A percentile compares a stretch with the other conserved stretches of the same genome.
Evolutionary conservation across 2,888 invertebrate genomes (phyloP).

Genomic region (Hetaerina titia): DNA sequence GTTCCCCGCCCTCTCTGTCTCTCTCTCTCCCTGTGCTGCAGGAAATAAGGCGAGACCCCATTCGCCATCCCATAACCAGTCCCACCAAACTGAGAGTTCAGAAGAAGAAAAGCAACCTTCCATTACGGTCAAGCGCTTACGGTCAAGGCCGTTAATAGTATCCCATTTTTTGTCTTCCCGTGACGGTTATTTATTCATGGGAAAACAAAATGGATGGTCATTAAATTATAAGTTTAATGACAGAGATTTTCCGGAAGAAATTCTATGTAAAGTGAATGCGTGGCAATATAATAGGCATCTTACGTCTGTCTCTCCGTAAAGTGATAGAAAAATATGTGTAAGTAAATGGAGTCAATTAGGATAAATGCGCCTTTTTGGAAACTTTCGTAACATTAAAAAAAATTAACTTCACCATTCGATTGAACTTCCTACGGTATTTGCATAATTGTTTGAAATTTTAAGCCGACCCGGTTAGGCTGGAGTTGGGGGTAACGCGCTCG

Average conservation of each 20-base stretch:
- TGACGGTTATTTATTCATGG: neutral
- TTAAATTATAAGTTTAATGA: neutral
- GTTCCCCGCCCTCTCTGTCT: neutral
- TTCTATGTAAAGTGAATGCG: neutral
- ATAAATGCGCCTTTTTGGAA: no score
- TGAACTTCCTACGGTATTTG: no score
- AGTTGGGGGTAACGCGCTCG: no score
- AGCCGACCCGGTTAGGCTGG: no score
- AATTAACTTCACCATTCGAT: no score
- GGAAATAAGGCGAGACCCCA: constrained; percentile 12
- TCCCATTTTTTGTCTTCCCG: neutral
- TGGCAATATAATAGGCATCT: neutral
- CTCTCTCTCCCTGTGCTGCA: neutral
- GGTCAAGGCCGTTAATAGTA: neutral
- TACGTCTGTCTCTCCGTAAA: neutral
- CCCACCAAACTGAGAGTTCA: neutral
- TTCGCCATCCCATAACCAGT: neutral
- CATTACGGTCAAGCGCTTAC: neutral
- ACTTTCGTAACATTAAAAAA: no score
- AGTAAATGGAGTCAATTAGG: no score
- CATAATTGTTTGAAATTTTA: no score
- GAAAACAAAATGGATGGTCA: neutral
- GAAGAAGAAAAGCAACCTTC: neutral
- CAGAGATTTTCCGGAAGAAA: neutral
- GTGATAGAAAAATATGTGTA: no score